These are phyloP conservation scores for Ridgeia piscesae DNA, from an alignment of 1,140 invertebrate genomes.

Conservation along the genomic window DNA sequence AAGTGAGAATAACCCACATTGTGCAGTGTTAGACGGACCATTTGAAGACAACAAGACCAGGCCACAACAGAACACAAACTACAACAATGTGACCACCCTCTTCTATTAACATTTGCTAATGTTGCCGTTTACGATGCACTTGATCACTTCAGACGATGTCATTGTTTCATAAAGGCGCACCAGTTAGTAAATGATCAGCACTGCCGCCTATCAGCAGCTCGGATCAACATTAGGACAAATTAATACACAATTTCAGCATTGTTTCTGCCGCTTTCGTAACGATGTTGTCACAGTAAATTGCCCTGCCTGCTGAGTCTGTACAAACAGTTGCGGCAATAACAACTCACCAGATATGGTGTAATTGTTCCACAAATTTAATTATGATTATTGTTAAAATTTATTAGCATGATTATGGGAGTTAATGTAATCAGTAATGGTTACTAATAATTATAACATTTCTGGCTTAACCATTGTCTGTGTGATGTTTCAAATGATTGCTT, in stretches of 20 bases:
- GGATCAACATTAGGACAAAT: neutral
- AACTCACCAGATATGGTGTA: neutral
- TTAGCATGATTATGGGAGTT: too few relatives aligned
- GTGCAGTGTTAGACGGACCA: neutral
- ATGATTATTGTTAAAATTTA: too few relatives aligned
- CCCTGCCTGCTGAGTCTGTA: neutral
- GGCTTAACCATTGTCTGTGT: too few relatives aligned
- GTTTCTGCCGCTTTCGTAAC: neutral
- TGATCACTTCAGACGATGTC: neutral
- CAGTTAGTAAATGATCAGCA: neutral
- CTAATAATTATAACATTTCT: too few relatives aligned
- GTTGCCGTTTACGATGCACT: neutral
- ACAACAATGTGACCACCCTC: neutral
- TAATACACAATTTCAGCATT: neutral
- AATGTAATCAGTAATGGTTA: too few relatives aligned
- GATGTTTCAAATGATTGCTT: too few relatives aligned
- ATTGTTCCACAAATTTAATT: too few relatives aligned
- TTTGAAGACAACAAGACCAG: neutral
- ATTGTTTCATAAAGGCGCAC: neutral
- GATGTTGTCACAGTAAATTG: neutral
- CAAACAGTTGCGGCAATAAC: neutral
- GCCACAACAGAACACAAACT: neutral
- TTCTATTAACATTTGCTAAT: neutral
- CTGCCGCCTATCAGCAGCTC: neutral
- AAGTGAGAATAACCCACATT: neutral